These are phyloP conservation scores for Oreotrochilus melanogaster DNA, from an alignment of 2,113 vertebrate species.

Conservation along the genomic window DNA sequence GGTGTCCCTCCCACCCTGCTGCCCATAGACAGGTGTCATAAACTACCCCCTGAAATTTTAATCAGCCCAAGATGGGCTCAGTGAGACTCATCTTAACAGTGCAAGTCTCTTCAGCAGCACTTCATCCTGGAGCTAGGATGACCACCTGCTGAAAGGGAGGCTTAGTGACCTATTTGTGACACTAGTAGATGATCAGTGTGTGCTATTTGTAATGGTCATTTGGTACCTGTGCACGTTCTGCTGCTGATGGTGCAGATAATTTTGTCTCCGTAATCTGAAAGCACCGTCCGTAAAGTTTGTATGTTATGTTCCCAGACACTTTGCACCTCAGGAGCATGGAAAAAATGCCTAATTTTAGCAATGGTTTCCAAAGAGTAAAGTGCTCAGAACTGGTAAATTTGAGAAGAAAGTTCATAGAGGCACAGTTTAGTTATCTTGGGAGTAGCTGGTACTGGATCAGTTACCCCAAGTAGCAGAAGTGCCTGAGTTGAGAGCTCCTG, in stretches of 20 bases:
- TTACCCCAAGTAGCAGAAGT: background rate
- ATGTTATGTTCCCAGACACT: background rate
- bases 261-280: background rate
- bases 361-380: background rate
- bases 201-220: background rate
- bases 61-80: background rate
- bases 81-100: background rate
- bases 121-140: background rate
- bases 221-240: background rate
- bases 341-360: background rate
- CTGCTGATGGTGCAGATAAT: background rate
- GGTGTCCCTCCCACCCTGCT: background rate
- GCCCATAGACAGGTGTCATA: background rate
- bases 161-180: background rate
- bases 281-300: background rate
- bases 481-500: background rate
- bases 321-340: background rate
- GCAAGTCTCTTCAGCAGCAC: background rate
- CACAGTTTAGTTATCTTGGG: background rate
- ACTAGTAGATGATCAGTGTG: background rate
- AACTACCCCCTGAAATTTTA: background rate
- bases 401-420: background rate
- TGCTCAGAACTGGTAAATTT: background rate
- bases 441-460: background rate
- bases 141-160: background rate